Conservation (phyloP, 2,113 vertebrate species). For the Mesitornis unicolor region DNA sequence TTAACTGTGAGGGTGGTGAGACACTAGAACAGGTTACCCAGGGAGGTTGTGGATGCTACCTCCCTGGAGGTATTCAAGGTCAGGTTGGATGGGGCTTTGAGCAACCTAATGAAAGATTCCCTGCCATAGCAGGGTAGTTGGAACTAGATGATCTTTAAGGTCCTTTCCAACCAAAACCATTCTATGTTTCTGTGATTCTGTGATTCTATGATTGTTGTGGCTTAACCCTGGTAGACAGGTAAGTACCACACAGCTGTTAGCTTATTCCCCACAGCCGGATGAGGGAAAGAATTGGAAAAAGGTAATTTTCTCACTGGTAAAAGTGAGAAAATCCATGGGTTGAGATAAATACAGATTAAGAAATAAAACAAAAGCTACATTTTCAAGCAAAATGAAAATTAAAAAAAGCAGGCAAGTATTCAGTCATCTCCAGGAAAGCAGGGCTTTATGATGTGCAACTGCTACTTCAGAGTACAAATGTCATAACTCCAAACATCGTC, state of each 20-base stretch:
- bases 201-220: no score
- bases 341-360: background rate
- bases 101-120: no score
- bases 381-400: background rate
- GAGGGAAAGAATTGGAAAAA: background rate
- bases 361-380: background rate
- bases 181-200: no score
- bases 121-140: no score
- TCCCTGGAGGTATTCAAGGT: no score
- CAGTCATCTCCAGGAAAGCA: background rate
- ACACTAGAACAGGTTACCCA: no score
- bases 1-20: background rate
- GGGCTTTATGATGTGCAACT: fast-evolving
- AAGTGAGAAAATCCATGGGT: background rate
- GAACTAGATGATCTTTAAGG: no score
- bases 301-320: no score
- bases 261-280: background rate
- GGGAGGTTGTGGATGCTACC: no score
- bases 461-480: background rate
- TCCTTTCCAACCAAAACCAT: no score
- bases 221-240: background rate
- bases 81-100: no score
- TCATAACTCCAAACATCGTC: background rate
- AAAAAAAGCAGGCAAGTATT: background rate
- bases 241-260: no score